Evolutionary conservation across 2,888 invertebrate species (phyloP).

Genomic region (Barypeithes pellucidus): DNA sequence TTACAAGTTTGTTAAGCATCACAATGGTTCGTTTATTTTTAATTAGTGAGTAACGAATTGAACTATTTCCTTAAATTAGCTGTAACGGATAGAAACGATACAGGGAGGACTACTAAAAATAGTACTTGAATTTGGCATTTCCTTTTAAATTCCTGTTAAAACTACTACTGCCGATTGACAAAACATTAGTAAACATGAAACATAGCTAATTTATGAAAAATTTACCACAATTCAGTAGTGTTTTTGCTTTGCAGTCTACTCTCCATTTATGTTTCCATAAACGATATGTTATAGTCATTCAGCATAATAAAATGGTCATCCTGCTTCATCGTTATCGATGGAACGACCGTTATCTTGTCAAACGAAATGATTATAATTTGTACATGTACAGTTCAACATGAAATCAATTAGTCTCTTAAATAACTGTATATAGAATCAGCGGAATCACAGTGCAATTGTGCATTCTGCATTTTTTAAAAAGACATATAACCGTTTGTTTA

Average conservation of each 20-base stretch:
- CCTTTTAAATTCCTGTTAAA: neutral
- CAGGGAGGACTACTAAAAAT: neutral
- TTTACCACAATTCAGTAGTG: neutral
- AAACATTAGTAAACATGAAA: no score
- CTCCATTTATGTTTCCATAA: constrained; percentile 13
- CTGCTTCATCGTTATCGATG: constrained; percentile 26
- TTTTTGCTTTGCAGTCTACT: neutral
- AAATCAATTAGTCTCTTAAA: constrained; percentile 35
- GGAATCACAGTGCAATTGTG: constrained; percentile 19
- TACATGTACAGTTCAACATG: constrained; percentile 34
- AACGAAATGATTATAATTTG: constrained; percentile 39
- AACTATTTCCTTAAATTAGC: constrained; percentile 7
- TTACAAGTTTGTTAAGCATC: constrained; percentile 16
- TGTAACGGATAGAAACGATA: neutral
- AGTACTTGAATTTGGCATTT: neutral
- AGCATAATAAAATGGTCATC: constrained; percentile 26
- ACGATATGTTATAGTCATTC: constrained; percentile 12
- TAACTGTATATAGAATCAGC: constrained; percentile 31
- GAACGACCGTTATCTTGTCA: constrained; percentile 27
- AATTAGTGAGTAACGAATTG: constrained; percentile 25
- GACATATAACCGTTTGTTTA: constrained; percentile 3
- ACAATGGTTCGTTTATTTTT: constrained; percentile 27
- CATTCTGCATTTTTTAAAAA: constrained; percentile 16
- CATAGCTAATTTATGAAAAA: neutral
- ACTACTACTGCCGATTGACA: neutral